Conservation (phyloP, 1,140 invertebrate species). For the Drosophila pallidifrons region DNA sequence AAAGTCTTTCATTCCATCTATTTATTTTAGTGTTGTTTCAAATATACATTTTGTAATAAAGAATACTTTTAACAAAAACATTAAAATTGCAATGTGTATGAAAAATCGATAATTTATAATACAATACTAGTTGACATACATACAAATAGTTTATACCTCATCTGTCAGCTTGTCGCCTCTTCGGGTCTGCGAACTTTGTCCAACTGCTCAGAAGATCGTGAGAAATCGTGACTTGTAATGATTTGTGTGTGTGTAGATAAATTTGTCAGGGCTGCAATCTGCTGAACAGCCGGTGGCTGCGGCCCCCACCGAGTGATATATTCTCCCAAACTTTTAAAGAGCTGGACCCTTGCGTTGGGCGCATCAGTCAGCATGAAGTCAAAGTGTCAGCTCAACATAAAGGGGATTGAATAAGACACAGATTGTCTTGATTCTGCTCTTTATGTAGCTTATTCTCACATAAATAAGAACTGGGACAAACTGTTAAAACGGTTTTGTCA, state of each 20-base stretch:
- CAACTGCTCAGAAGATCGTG: constrained; percentile 47
- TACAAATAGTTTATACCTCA: constrained; percentile 61
- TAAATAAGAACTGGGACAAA: no score
- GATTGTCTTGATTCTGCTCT: no score
- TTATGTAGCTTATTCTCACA: no score
- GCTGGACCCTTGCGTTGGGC: constrained; percentile 52
- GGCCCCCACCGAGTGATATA: constrained; percentile 53
- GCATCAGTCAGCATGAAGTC: constrained; percentile 1
- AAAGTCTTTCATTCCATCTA: no score
- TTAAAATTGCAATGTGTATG: no score
- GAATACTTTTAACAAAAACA: no score
- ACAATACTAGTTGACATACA: constrained; percentile 14
- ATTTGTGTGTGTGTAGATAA: background rate
- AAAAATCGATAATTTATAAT: no score
- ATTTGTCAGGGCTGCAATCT: constrained; percentile 28
- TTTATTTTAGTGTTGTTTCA: no score
- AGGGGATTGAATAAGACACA: no score
- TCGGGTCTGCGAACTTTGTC: constrained; percentile 31
- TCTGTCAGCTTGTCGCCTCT: constrained; percentile 62
- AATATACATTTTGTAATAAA: no score
- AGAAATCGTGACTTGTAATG: constrained; percentile 53
- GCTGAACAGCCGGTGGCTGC: constrained; percentile 34
- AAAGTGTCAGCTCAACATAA: no score
- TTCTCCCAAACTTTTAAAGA: constrained; percentile 3
- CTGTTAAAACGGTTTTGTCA: no score